These are phyloP conservation scores for Acanthisitta chloris DNA, from an alignment of 2,113 vertebrate species.

Conservation along the genomic window DNA sequence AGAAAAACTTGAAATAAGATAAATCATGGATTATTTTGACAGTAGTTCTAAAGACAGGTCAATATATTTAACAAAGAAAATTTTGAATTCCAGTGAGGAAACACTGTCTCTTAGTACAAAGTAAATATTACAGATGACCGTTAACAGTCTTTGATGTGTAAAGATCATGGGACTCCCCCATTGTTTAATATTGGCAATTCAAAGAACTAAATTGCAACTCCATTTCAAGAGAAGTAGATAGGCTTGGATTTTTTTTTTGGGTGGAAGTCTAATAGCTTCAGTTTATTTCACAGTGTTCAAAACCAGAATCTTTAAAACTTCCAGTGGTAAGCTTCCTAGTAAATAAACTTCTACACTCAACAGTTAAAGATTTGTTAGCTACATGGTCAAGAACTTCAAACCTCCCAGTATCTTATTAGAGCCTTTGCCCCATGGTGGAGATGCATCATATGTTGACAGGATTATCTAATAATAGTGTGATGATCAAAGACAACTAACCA, in stretches of 20 bases:
- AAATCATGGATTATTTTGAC: background rate
- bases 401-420: background rate
- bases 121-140: background rate
- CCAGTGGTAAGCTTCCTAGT: background rate
- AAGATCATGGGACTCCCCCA: background rate
- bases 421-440: background rate
- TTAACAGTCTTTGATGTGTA: background rate
- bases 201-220: background rate
- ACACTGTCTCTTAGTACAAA: background rate
- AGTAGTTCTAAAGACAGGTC: background rate
- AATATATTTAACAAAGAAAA: background rate
- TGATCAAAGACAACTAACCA: background rate
- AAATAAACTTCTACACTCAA: background rate
- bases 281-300: background rate
- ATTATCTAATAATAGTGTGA: background rate
- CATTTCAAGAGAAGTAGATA: background rate
- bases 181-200: background rate
- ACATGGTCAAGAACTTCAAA: background rate
- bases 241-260: background rate
- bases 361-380: background rate
- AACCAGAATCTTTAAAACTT: background rate
- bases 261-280: background rate
- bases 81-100: background rate
- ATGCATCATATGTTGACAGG: background rate
- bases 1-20: background rate